Conservation (phyloP, 2,888 invertebrate species). For the Augochlorella aurata region DNA sequence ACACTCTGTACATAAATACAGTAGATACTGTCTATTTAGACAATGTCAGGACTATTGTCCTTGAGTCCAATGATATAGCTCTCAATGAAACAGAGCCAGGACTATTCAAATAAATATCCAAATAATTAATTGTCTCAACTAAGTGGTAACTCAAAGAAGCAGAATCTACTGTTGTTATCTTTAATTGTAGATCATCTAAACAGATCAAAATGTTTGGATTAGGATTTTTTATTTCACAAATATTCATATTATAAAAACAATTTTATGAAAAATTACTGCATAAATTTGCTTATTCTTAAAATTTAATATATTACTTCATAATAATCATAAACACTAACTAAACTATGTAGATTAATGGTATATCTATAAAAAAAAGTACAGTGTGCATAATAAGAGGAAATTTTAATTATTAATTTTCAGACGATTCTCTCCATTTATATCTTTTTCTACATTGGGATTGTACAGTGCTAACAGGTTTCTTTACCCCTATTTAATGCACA, state of each 20-base stretch:
- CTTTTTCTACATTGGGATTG: constrained; percentile 79
- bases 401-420: constrained; percentile 72
- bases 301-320: not conserved
- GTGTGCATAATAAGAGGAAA: constrained; percentile 39
- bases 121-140: too few species aligned
- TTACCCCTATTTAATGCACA: constrained; percentile 61
- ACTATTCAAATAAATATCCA: too few species aligned
- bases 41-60: too few species aligned
- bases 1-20: too few species aligned
- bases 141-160: too few species aligned
- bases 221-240: not conserved
- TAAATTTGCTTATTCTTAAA: not conserved
- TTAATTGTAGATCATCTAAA: not conserved
- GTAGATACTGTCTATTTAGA: too few species aligned
- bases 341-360: constrained; percentile 1
- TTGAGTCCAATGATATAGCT: too few species aligned
- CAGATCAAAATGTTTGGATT: not conserved
- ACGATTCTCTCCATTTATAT: constrained; percentile 78
- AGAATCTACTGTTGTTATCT: not conserved
- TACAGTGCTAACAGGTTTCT: constrained; percentile 79
- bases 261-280: not conserved
- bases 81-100: too few species aligned
- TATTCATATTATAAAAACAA: not conserved
- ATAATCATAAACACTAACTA: not conserved
- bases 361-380: not conserved